Base-by-base conservation (phyloP, 2,888 invertebrate genomes). In the Aspidiotus rigidus region DNA sequence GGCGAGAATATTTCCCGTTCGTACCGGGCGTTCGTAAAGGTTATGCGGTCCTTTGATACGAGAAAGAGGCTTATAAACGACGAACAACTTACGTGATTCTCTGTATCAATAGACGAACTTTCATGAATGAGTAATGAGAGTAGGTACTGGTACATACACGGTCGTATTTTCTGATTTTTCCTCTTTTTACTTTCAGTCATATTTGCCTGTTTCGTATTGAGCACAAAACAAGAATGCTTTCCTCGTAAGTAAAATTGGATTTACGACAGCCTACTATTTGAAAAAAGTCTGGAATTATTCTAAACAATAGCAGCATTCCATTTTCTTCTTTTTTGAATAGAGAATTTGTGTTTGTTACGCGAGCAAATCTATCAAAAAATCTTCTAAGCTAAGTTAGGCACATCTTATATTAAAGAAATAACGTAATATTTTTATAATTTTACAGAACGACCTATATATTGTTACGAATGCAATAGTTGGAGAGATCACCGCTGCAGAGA, bases 381-480 rank as follows among this genome's bases (percentile, higher is more conserved):
- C 28, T 28, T 28, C 28, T 5, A 5, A 28, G 28, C 28, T 28
- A 3, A 28, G 5, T 28, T 28, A 13, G 49, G 49, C 6, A 49
- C n/a, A 13, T 13, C 49, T 44, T 11, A n/a, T 49, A 28, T 5
- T 28, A 1, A 28, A 49, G 49, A 49, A 10, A 13, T 49, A 13
- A 3, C 6, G 53, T 63, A 40, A 59, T 56, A 15, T 49, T 44
- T 49, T 44, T 63, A 15, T 40, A 8, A 16, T 62, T 62, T 73
- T 74, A 60, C 83, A 93, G 93, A 91, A 74, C 87, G 91, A 74
- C 88, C 90, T 74, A 90, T 93, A 77, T 90, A 90, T 80, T 94
- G 94, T 79, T 94, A 93, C 80, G 93, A 94, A 80, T 94, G 94
- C 77, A 92, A 93, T 80, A 91, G 92, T 74, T 91, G 92, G 89